A percentile compares a stretch with the other conserved stretches of the same genome.
Conservation (phyloP, 2,888 invertebrate genomes). For the Plebejus melissa region DNA sequence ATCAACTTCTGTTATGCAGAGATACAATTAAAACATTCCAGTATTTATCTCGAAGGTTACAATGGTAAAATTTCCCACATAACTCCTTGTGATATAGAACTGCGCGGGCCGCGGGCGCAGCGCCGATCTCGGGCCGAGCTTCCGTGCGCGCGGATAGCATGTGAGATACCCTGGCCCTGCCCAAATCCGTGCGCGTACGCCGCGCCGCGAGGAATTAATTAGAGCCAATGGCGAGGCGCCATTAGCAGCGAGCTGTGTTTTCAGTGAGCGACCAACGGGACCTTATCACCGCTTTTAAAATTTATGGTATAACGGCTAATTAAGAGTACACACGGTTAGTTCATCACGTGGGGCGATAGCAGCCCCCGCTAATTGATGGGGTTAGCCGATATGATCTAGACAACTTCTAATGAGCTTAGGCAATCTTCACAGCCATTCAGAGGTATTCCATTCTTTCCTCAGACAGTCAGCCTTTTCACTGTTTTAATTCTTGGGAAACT, state of each 20-base stretch:
- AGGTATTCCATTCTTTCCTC: not conserved
- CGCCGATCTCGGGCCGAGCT: constrained; percentile 27
- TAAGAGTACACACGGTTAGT: constrained; percentile 63
- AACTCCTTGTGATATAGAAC: constrained; percentile 17
- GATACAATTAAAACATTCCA: not conserved
- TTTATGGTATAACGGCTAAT: constrained; percentile 72
- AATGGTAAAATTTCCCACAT: constrained; percentile 21
- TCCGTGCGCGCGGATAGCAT: constrained; percentile 32
- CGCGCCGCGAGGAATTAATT: constrained; percentile 59
- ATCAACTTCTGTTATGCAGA: not conserved
- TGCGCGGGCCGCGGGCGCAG: constrained; percentile 30
- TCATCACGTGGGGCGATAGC: constrained; percentile 65
- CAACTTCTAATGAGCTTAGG: constrained; percentile 62
- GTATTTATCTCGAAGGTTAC: not conserved
- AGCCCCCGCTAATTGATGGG: constrained; percentile 62
- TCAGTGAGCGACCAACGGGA: constrained; percentile 59
- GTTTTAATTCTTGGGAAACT: constrained; percentile 9
- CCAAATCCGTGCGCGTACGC: constrained; percentile 40
- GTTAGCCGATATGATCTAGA: constrained; percentile 60
- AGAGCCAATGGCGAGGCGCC: constrained; percentile 59
- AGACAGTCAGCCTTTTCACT: not conserved
- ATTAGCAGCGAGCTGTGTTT: constrained; percentile 55
- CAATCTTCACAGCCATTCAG: constrained; percentile 37
- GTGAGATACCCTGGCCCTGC: constrained; percentile 36
- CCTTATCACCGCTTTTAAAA: constrained; percentile 70